Evolutionary conservation across 2,888 invertebrate species (phyloP), one percentile per base, ranked within the genome.

Genomic region (Aricia artaxerxes): DNA sequence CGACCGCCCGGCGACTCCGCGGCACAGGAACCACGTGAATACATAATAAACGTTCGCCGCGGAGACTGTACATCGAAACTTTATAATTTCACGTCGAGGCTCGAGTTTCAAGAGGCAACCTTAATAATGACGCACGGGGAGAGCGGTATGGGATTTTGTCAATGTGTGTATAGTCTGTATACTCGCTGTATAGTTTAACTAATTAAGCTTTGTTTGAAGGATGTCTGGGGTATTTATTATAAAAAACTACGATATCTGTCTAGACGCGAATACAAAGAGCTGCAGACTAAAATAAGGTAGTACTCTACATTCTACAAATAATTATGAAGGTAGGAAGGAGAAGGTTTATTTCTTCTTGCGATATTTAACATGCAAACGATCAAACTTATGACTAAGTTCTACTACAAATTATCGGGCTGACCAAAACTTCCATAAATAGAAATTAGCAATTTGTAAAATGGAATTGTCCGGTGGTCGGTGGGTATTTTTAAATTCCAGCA

Each of bases 1-100:
- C 87, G 88, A 89, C 89, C 87, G 87, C 86, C 85, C 87, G 86
- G 85, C 85, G 83, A 85, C 86, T 49, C 9, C 49, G 9, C 9
- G 86, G 86, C 87, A 88, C 84, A 82, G 83, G 81, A 82, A 84
- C 84, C 84, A 83, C 80, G 83, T 84, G 83, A 83, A 86, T 85
- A 84, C 82, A 85, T 85, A 84, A 82, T 82, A 83, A 83, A 82
- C 84, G 84, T 80, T 84, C 82, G 83, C 84, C 83, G 84, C 84
- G 83, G 85, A 84, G 83, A 82, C 81, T 82, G 80, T 76, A 76
- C 53, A 76, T 53, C 76, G 53, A 76, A 76, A 76, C 76, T 76
- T 76, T 76, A 76, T 57, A 76, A 76, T 76, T 76, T 76, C 76
- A 53, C 49, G 57, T 57, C 76, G 76, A 57, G 57, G 53, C 76